These are phyloP conservation scores for Callyntrura guangdongensis DNA, from an alignment of 2,888 invertebrate genomes.

Conservation along the genomic window DNA sequence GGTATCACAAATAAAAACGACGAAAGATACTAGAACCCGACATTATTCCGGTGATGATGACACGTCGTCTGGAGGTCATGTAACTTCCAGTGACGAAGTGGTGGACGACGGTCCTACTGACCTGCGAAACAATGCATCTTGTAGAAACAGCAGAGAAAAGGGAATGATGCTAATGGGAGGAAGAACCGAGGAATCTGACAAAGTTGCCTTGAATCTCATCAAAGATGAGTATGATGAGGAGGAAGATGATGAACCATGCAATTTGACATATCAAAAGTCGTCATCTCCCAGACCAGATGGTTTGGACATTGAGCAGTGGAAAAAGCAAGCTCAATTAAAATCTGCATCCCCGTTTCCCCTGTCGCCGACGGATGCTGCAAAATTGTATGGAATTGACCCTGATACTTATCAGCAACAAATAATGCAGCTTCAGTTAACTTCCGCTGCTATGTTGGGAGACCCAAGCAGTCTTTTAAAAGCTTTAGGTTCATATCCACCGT, in stretches of 20 bases:
- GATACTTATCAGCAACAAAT: slow-evolving; percentile 85
- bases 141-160: slow-evolving; percentile 56
- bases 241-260: slow-evolving; percentile 83
- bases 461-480: slow-evolving; percentile 84
- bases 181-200: slow-evolving; percentile 58
- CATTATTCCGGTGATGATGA: slow-evolving; percentile 84
- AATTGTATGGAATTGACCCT: slow-evolving; percentile 84
- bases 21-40: slow-evolving; percentile 79
- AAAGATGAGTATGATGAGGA: slow-evolving; percentile 75
- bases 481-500: slow-evolving; percentile 84
- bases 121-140: slow-evolving; percentile 71
- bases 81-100: slow-evolving; percentile 84
- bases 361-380: slow-evolving; percentile 84
- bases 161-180: slow-evolving; percentile 4
- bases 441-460: slow-evolving; percentile 84
- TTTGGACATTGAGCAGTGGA: slow-evolving; percentile 74
- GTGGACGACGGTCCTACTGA: slow-evolving; percentile 83
- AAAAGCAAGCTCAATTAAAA: slow-evolving; percentile 73
- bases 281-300: slow-evolving; percentile 71
- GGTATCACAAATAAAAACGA: slow-evolving; percentile 84
- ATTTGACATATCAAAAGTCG: slow-evolving; percentile 80
- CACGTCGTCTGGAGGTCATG: slow-evolving; percentile 83
- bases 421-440: slow-evolving; percentile 84
- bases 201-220: slow-evolving; percentile 74
- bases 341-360: slow-evolving; percentile 78